Evolutionary conservation across 2,113 vertebrate genomes (phyloP).

Genomic region (Corydoras sp.): DNA sequence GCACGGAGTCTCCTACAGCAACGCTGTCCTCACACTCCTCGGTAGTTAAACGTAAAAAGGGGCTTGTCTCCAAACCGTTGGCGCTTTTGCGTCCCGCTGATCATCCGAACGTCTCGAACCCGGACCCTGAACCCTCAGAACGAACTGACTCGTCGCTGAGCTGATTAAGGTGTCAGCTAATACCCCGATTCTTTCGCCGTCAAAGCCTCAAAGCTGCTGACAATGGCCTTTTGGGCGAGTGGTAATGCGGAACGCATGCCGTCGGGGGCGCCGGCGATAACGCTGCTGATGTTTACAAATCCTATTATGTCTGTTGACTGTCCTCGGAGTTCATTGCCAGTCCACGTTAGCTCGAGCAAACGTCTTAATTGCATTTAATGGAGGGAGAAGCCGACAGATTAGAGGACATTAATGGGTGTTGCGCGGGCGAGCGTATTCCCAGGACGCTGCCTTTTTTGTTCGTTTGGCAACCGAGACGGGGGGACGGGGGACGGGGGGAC

Average conservation of each 20-base stretch:
- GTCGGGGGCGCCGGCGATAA: constrained; percentile 23
- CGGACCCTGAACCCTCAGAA: too few relatives aligned
- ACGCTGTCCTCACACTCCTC: too few relatives aligned
- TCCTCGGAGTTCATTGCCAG: constrained; percentile 62
- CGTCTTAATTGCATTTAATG: constrained; percentile 73
- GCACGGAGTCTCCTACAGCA: too few relatives aligned
- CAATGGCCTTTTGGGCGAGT: not conserved
- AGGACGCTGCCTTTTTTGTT: constrained; percentile 65
- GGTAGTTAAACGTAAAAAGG: too few relatives aligned
- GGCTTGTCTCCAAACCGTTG: too few relatives aligned
- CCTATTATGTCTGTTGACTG: constrained; percentile 60
- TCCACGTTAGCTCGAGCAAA: constrained; percentile 69
- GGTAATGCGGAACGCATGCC: too few relatives aligned
- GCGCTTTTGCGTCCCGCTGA: too few relatives aligned
- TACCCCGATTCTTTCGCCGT: too few relatives aligned
- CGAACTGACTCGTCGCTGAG: too few relatives aligned
- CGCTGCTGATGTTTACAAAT: constrained; percentile 50
- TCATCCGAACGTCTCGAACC: too few relatives aligned
- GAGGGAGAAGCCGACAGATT: constrained; percentile 64
- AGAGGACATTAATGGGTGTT: constrained; percentile 69
- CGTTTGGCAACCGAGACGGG: constrained; percentile 52
- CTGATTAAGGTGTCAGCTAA: too few relatives aligned
- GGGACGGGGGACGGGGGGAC: too few relatives aligned
- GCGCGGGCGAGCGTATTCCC: constrained; percentile 61
- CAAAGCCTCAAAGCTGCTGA: constrained; percentile 17